These are phyloP conservation scores for Scaptomyza caliginosa DNA, from an alignment of 2,888 invertebrate species.

Conservation along the genomic window DNA sequence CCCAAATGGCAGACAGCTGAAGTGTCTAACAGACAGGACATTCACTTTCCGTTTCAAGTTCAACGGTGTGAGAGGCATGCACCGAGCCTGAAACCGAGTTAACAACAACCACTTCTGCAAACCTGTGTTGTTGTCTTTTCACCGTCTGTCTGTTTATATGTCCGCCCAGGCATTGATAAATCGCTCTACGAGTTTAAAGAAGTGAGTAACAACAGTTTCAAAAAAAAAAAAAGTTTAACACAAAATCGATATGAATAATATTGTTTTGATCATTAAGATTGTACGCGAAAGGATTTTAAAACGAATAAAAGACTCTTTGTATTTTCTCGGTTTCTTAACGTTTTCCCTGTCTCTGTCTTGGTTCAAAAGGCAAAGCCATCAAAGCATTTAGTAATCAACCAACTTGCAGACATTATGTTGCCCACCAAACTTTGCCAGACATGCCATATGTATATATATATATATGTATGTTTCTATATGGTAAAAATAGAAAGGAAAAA, in stretches of 20 bases:
- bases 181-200: background rate
- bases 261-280: background rate
- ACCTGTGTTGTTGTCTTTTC: conserved; percentile 18
- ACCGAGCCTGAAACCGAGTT: conserved; percentile 7
- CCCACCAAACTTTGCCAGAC: conserved; percentile 28
- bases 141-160: background rate
- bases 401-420: conserved; percentile 21
- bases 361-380: conserved; percentile 24
- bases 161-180: conserved; percentile 15
- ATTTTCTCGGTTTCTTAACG: background rate
- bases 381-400: conserved; percentile 53
- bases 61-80: conserved; percentile 53
- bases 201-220: background rate
- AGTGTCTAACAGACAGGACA: conserved; percentile 76
- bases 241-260: no score
- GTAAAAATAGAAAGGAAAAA: no score
- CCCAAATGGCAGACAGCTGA: conserved; percentile 63
- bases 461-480: conserved; percentile 9
- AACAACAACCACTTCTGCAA: background rate
- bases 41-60: conserved; percentile 79
- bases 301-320: background rate
- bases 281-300: no score
- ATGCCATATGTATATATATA: background rate
- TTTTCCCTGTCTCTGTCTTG: background rate
- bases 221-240: no score